Conservation (phyloP, 2,888 invertebrate genomes). For the Uropetala carovei region DNA sequence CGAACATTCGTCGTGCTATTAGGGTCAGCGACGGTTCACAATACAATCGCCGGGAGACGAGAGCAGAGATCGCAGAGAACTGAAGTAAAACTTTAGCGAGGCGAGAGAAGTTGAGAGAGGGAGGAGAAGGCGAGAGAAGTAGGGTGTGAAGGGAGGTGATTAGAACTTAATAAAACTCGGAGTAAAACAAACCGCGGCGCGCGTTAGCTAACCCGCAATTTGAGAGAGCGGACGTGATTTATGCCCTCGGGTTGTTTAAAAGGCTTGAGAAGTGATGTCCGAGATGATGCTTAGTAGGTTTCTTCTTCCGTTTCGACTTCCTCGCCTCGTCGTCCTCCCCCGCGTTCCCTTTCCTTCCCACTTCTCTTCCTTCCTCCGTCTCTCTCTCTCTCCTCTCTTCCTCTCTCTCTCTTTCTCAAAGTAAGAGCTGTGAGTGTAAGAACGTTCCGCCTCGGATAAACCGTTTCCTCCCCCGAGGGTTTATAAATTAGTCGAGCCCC, state of each 20-base stretch:
- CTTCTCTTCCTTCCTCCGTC: background rate
- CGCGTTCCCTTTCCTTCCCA: background rate
- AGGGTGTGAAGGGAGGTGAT: background rate
- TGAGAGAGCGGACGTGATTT: background rate
- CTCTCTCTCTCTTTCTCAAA: background rate
- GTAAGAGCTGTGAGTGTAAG: background rate
- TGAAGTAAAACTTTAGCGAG: background rate
- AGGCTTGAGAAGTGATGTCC: background rate
- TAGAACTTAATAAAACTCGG: background rate
- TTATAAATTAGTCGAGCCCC: background rate
- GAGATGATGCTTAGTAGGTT: background rate
- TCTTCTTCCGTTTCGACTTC: background rate
- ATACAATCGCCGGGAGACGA: background rate
- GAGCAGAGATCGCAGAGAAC: background rate
- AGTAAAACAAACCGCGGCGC: background rate
- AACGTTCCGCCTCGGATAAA: background rate
- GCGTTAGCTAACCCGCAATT: constrained; percentile 23
- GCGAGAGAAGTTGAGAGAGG: no score
- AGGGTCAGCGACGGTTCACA: no score
- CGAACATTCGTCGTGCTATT: no score
- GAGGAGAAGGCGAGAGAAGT: background rate
- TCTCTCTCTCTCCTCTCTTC: background rate
- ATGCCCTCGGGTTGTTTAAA: background rate
- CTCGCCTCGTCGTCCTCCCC: background rate
- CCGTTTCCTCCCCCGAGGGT: background rate